A percentile compares a stretch with the other conserved stretches of the same genome.
Conservation (phyloP, 2,797 vertebrate species). For the Thunnus albacares region DNA sequence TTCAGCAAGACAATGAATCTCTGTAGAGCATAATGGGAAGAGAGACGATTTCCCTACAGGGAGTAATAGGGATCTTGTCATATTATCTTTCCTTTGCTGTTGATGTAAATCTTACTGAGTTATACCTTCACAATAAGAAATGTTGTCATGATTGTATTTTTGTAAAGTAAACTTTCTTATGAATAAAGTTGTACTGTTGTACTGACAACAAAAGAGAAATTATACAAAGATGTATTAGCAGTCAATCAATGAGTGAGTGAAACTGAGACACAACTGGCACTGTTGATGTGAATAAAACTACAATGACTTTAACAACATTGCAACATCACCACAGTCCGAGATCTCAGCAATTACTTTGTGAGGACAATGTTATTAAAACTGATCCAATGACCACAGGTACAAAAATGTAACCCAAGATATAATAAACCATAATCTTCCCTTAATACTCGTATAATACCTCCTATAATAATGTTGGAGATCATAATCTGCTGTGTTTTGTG, state of each 20-base stretch:
- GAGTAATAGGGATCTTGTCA: slow-evolving; percentile 25
- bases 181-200: background rate
- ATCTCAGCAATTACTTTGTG: background rate
- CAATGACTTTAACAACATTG: background rate
- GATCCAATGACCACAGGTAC: background rate
- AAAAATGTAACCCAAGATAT: too few species aligned
- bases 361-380: background rate
- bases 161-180: background rate
- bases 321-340: background rate
- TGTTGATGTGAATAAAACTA: background rate
- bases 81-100: slow-evolving; percentile 30
- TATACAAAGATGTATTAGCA: background rate
- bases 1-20: slow-evolving; percentile 53
- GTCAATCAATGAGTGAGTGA: too few species aligned
- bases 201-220: background rate
- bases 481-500: background rate
- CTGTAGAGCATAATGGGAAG: slow-evolving; percentile 27
- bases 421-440: background rate
- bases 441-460: background rate
- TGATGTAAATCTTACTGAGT: slow-evolving; percentile 25
- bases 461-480: background rate
- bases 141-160: background rate
- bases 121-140: slow-evolving; percentile 10
- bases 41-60: slow-evolving; percentile 33
- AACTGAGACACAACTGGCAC: background rate